Evolutionary conservation across 1,140 invertebrate species (phyloP).

Genomic region (Pachyrhynchus sulphureomaculatus): DNA sequence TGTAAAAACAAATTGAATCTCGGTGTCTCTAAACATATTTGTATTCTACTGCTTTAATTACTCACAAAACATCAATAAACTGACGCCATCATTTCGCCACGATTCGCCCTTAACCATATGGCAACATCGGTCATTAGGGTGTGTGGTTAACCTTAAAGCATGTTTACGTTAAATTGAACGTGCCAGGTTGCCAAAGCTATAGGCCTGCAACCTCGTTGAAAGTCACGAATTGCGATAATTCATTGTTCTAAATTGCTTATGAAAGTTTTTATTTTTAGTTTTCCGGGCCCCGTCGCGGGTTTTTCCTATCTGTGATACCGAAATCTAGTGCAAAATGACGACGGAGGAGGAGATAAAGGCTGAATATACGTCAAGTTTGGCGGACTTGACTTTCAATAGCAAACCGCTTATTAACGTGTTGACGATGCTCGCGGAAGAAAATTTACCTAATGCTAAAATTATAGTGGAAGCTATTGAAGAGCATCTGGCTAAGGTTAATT

Average conservation of each 20-base stretch:
- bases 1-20: too few species aligned
- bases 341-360: conserved; percentile 68
- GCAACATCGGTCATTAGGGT: not conserved
- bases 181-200: not conserved
- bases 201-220: not conserved
- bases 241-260: not conserved
- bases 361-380: conserved; percentile 81
- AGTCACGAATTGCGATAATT: not conserved
- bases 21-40: too few species aligned
- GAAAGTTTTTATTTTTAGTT: conserved; percentile 19
- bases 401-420: conserved; percentile 96
- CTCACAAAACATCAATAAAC: conserved; percentile 4
- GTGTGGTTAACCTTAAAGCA: not conserved
- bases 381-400: conserved; percentile 89
- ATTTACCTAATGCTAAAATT: conserved; percentile 76
- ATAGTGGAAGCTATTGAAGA: conserved; percentile 93
- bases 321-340: conserved; percentile 26
- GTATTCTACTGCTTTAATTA: too few species aligned
- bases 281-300: not conserved
- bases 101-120: not conserved
- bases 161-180: not conserved
- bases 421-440: conserved; percentile 96
- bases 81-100: not conserved
- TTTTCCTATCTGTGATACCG: conserved; percentile 10
- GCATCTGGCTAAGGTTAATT: conserved; percentile 87